Percentiles rank a stretch among this genome's conserved stretches.
Evolutionary conservation across 2,888 invertebrate genomes (phyloP).

Genomic region (Scaptodrosophila latifasciaeformis): DNA sequence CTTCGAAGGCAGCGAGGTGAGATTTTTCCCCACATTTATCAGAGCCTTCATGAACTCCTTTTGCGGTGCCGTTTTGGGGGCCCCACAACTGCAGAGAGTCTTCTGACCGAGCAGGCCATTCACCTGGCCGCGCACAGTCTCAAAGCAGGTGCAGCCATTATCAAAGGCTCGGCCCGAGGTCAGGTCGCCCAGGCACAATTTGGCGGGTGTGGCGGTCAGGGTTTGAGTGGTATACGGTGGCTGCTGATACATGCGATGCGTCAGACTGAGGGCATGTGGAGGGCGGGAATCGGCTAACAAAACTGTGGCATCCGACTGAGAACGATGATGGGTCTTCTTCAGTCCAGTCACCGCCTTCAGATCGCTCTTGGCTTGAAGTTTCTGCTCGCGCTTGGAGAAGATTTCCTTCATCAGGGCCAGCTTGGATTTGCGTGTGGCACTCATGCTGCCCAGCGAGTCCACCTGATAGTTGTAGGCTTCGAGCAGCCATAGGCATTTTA

Average conservation of each 20-base stretch:
- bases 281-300: conserved; percentile 75
- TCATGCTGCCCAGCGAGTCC: conserved; percentile 54
- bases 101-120: conserved; percentile 86
- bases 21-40: conserved; percentile 88
- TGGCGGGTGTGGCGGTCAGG: conserved; percentile 75
- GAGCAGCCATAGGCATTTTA: conserved; percentile 96
- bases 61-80: conserved; percentile 88
- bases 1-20: conserved; percentile 88
- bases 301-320: conserved; percentile 86
- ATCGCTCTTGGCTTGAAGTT: conserved; percentile 48
- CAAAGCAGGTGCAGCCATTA: conserved; percentile 94
- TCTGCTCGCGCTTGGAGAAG: conserved; percentile 73
- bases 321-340: conserved; percentile 89
- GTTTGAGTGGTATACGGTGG: conserved; percentile 70
- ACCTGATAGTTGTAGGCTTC: conserved; percentile 84
- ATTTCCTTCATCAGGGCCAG: conserved; percentile 74
- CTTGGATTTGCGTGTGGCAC: conserved; percentile 71
- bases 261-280: conserved; percentile 56
- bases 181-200: conserved; percentile 89
- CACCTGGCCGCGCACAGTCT: conserved; percentile 83
- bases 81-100: conserved; percentile 86
- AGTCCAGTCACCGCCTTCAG: conserved; percentile 42
- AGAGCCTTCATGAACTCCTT: conserved; percentile 91
- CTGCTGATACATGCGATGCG: conserved; percentile 69
- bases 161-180: conserved; percentile 97